phyloP scores from a whole-genome alignment of 2,797 vertebrate species.

The Iguana delicatissima region DNA sequence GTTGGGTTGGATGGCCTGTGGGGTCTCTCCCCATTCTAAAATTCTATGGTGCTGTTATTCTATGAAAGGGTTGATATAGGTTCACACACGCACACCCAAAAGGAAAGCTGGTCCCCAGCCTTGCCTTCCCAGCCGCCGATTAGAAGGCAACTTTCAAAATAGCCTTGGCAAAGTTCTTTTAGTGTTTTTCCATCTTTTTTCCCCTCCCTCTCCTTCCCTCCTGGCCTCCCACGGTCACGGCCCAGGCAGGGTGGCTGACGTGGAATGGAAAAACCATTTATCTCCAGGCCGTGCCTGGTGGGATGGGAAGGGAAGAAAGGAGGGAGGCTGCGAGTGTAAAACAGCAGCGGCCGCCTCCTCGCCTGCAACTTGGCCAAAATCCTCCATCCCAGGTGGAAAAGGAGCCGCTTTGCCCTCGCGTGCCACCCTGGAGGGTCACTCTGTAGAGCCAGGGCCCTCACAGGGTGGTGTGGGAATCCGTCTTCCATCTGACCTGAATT shows the following conservation, averaged over 20 bases:
- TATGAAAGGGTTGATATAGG: constrained; percentile 14
- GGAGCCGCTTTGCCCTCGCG: too few species aligned
- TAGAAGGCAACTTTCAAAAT: not conserved
- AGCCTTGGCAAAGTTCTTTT: constrained; percentile 39
- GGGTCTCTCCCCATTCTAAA: too few species aligned
- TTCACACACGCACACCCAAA: not conserved
- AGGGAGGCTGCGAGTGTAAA: not conserved
- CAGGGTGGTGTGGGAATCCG: not conserved
- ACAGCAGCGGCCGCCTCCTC: not conserved
- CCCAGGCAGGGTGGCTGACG: constrained; percentile 49
- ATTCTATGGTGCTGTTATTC: too few species aligned
- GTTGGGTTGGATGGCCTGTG: too few species aligned
- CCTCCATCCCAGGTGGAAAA: not conserved
- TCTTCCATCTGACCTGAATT: not conserved
- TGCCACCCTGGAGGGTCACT: not conserved
- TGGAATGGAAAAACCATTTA: constrained; percentile 63
- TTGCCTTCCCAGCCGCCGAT: not conserved
- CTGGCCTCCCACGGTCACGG: constrained; percentile 54
- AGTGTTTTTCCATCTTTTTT: constrained; percentile 35
- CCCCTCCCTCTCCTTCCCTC: not conserved
- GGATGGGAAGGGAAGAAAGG: too few species aligned
- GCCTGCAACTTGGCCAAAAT: not conserved
- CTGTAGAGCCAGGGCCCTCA: not conserved
- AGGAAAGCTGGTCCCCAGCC: not conserved
- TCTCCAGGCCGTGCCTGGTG: constrained; percentile 8